These are phyloP conservation scores for Gallinago nigripennis DNA, from an alignment of 2,797 vertebrate species.

Conservation along the genomic window DNA sequence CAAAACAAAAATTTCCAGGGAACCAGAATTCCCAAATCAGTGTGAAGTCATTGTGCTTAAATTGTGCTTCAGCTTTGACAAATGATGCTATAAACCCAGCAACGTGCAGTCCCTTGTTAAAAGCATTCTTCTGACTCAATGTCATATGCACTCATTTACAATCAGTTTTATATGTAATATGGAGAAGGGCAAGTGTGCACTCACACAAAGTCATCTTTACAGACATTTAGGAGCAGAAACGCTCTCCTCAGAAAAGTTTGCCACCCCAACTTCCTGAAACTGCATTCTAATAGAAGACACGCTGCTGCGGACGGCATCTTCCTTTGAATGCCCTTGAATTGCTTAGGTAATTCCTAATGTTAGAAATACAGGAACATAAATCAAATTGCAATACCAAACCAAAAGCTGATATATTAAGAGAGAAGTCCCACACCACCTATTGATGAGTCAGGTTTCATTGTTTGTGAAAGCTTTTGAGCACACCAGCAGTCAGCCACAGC, in stretches of 20 bases:
- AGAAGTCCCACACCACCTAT: background rate
- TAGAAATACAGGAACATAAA: background rate
- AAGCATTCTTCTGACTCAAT: background rate
- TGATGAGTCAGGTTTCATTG: background rate
- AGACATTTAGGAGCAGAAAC: background rate
- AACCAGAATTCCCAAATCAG: background rate
- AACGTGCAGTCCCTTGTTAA: background rate
- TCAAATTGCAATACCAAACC: background rate
- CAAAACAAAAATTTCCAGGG: background rate
- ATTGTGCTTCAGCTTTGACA: background rate
- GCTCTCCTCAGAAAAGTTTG: background rate
- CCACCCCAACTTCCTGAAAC: background rate
- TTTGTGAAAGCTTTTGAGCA: background rate
- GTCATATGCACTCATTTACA: background rate
- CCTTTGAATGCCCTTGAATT: background rate
- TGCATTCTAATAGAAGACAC: background rate
- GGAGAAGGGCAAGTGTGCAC: background rate
- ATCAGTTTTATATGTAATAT: background rate
- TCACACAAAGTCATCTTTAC: background rate
- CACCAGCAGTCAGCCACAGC: background rate
- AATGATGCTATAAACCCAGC: conserved; percentile 1
- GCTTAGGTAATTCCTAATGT: background rate
- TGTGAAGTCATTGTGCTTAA: background rate
- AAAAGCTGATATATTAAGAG: background rate
- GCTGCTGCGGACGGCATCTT: background rate